A percentile compares a stretch with the other conserved stretches of the same genome.
These are phyloP conservation scores for Montipora foliosa DNA, from an alignment of 64 coral and sea anemone species.

Conservation along the genomic window DNA sequence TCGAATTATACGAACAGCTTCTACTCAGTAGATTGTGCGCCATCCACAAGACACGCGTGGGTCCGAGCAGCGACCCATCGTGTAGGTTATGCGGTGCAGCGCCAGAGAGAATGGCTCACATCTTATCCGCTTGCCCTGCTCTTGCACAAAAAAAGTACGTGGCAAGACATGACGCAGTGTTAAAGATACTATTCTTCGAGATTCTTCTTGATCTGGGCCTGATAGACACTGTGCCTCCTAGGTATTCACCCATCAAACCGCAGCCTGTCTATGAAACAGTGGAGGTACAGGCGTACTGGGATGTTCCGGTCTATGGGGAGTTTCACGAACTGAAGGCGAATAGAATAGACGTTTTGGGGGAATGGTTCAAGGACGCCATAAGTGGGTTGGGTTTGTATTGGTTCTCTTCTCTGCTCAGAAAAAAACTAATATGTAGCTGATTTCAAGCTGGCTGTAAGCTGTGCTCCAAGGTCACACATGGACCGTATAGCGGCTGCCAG, in stretches of 20 bases:
- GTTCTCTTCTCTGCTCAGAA: no score
- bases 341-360: conserved; percentile 2
- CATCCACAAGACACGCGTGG: conserved; percentile 36
- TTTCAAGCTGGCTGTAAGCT: no score
- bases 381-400: no score
- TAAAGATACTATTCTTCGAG: neutral
- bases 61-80: neutral
- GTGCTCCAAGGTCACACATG: no score
- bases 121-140: conserved; percentile 23
- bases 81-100: neutral
- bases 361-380: no score
- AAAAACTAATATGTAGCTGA: no score
- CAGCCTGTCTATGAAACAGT: no score
- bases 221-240: no score
- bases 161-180: neutral
- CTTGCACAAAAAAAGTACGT: conserved; percentile 25
- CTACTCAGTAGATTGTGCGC: conserved; percentile 25
- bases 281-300: conserved; percentile 8
- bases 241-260: no score
- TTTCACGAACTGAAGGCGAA: conserved; percentile 57
- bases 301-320: conserved; percentile 51
- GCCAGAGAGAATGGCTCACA: neutral
- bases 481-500: no score
- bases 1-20: no score
- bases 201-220: neutral